Conservation (phyloP, 2,888 invertebrate species). For the Drosophila lutescens region DNA sequence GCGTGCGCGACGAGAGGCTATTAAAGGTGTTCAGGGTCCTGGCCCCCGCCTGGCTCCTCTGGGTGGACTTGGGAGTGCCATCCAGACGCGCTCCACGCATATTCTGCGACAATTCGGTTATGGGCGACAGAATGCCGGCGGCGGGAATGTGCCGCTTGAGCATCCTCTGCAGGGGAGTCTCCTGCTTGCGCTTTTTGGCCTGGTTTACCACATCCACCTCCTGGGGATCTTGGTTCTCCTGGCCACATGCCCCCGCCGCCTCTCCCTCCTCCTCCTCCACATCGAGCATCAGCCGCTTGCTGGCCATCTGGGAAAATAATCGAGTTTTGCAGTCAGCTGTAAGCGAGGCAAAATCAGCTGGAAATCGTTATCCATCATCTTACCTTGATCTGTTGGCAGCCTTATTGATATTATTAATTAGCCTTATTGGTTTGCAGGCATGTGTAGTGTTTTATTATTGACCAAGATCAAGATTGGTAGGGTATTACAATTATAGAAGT, state of each 20-base stretch:
- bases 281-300: slow-evolving; percentile 40
- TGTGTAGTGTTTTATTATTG: too few species aligned
- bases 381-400: not conserved
- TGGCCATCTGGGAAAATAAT: slow-evolving; percentile 37
- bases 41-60: not conserved
- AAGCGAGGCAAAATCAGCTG: slow-evolving; percentile 6
- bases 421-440: too few species aligned
- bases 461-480: too few species aligned
- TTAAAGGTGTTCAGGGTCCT: not conserved
- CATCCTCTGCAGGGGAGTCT: slow-evolving; percentile 55
- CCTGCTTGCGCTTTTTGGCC: slow-evolving; percentile 55
- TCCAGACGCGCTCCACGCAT: slow-evolving; percentile 42
- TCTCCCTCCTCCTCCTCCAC: slow-evolving; percentile 3
- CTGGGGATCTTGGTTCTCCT: not conserved
- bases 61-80: slow-evolving; percentile 62
- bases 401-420: too few species aligned
- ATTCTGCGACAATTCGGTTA: slow-evolving; percentile 60
- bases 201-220: not conserved
- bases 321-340: slow-evolving; percentile 19
- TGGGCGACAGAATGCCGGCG: slow-evolving; percentile 54
- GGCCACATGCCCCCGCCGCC: not conserved
- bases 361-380: not conserved
- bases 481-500: too few species aligned
- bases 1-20: slow-evolving; percentile 77
- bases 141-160: slow-evolving; percentile 45